Base-by-base conservation (phyloP, 1,140 invertebrate species). In the Drosophila ambigua region DNA sequence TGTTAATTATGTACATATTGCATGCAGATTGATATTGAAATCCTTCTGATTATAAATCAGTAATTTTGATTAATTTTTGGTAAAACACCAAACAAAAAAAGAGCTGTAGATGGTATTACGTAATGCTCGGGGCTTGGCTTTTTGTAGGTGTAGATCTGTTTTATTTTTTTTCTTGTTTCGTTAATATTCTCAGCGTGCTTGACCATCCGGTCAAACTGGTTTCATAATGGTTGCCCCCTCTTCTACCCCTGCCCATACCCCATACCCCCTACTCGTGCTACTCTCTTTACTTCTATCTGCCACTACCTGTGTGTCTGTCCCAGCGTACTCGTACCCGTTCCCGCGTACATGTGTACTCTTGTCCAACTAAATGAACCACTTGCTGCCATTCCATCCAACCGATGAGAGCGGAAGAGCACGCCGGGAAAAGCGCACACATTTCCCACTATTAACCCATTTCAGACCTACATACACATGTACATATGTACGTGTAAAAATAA, bases 401-500 rank as follows among this genome's bases (percentile, higher is more conserved):
- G 35, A 23, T 16, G 45, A 16, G 53, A 8, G 61, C 23, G 16
- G 6, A 46, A 24, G 50, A 24, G 24, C 5, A 20, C 24, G 15
- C 35, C 45, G 6, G 57, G 68, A 54, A 62, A 72, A 63, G 51
- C 69, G 58, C 69, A 72, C 51, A 68, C 77, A 85, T 77, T 81
- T 85, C 73, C 81, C 81, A 81, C 81, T 81, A 78, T 85, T 85
- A 85, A 85, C 82, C 81, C 82, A 85, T 81, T 85, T 84, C 35
- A 39, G 35, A 39, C 11, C 11, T 31, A 31, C 28, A 31, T 45
- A 63, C 66, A 80, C 7, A 8, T 31, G 28, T 45, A 72, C 66
- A 80, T 71, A 69, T 63, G 67, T 63, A 46, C 51, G 69, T 81
- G 82, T 84, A 84, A 84, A 84, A 84, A 87, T 85, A 85, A 81